Conservation (phyloP, 2,113 vertebrate species). For the Melanerpes aurifrons region DNA sequence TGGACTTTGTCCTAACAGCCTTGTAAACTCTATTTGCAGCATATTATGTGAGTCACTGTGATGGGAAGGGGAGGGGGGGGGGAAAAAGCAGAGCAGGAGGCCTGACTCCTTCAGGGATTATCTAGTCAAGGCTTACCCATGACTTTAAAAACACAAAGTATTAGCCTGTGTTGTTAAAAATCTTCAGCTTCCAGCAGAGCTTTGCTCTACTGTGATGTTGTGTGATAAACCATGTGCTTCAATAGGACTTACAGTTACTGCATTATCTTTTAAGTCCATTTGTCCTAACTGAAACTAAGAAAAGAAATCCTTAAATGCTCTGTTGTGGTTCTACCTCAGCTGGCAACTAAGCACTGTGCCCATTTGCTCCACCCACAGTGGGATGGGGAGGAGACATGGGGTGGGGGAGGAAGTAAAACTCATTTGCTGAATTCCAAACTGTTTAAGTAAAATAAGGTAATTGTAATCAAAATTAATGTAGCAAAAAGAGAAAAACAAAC, state of each 20-base stretch:
- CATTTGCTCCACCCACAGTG: not conserved
- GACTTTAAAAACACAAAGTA: not conserved
- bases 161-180: not conserved
- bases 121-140: not conserved
- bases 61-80: not conserved
- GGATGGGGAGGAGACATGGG: not conserved
- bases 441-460: not conserved
- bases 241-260: not conserved
- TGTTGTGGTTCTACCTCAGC: not conserved
- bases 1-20: not conserved
- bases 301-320: not conserved
- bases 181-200: not conserved
- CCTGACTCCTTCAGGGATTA: not conserved
- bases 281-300: not conserved
- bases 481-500: not conserved
- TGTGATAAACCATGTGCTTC: not conserved
- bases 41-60: not conserved
- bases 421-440: not conserved
- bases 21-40: not conserved
- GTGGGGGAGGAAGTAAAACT: not conserved
- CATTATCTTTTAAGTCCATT: not conserved
- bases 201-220: not conserved
- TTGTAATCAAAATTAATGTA: not conserved
- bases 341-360: not conserved
- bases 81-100: not conserved